Evolutionary conservation across 2,797 vertebrate species (phyloP).

Genomic region (Gambusia yucatana): DNA sequence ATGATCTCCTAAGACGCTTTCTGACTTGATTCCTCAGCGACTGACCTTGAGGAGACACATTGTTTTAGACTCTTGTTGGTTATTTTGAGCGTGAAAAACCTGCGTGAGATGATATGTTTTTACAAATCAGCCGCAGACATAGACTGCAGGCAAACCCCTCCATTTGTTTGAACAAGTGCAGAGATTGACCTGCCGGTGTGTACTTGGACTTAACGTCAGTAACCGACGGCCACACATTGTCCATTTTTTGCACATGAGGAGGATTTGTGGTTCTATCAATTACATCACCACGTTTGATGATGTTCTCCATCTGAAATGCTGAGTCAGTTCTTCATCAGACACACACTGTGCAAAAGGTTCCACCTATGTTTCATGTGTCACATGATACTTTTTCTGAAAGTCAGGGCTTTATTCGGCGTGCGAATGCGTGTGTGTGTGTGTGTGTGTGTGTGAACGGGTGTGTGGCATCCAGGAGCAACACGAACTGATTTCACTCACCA

Average conservation of each 20-base stretch:
- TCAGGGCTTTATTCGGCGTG: neutral
- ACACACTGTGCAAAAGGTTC: neutral
- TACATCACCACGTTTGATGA: neutral
- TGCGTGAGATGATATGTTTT: neutral
- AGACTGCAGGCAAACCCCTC: neutral
- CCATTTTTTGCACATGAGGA: neutral
- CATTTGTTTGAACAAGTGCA: neutral
- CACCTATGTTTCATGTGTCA: neutral
- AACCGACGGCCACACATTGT: neutral
- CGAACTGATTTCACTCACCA: no score
- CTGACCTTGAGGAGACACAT: constrained; percentile 55
- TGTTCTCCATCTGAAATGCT: neutral
- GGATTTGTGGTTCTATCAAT: neutral
- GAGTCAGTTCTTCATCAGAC: neutral
- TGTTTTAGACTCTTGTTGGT: neutral
- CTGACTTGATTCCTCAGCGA: constrained; percentile 18
- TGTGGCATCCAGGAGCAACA: no score
- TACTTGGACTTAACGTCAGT: neutral
- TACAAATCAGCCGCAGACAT: neutral
- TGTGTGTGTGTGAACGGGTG: no score
- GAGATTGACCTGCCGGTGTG: neutral
- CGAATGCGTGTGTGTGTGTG: neutral
- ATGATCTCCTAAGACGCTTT: constrained; percentile 28
- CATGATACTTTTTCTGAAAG: neutral
- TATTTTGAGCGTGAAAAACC: no score